Conservation (phyloP, 2,797 vertebrate genomes). For the Microtus californicus region DNA sequence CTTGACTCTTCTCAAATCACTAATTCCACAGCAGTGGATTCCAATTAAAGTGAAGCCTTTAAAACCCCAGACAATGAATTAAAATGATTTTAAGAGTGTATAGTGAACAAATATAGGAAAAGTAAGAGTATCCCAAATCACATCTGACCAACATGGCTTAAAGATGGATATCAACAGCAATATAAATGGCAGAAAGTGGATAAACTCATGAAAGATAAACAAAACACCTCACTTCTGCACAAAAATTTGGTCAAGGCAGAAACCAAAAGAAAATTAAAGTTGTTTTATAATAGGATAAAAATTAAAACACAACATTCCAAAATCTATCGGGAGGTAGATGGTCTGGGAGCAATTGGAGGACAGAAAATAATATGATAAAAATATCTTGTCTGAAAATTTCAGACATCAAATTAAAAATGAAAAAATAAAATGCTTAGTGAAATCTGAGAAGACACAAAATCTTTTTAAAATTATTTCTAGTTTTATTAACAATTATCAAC, state of each 20-base stretch:
- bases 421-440: not conserved
- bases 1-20: not conserved
- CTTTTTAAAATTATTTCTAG: not conserved
- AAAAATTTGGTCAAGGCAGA: not conserved
- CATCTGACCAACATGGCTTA: not conserved
- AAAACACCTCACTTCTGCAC: not conserved
- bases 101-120: not conserved
- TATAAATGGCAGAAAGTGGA: not conserved
- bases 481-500: constrained; percentile 21
- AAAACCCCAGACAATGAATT: not conserved
- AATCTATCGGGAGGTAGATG: not conserved
- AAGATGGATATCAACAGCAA: not conserved
- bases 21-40: not conserved
- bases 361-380: not conserved
- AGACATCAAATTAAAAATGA: not conserved
- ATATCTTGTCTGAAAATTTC: not conserved
- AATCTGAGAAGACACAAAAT: not conserved
- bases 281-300: not conserved
- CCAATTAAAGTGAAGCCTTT: not conserved
- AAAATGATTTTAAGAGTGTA: not conserved
- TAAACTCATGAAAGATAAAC: not conserved
- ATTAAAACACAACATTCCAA: not conserved
- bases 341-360: not conserved
- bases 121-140: not conserved
- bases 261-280: not conserved